These are phyloP conservation scores for Micromys minutus DNA, from an alignment of 2,113 vertebrate species.

Conservation along the genomic window DNA sequence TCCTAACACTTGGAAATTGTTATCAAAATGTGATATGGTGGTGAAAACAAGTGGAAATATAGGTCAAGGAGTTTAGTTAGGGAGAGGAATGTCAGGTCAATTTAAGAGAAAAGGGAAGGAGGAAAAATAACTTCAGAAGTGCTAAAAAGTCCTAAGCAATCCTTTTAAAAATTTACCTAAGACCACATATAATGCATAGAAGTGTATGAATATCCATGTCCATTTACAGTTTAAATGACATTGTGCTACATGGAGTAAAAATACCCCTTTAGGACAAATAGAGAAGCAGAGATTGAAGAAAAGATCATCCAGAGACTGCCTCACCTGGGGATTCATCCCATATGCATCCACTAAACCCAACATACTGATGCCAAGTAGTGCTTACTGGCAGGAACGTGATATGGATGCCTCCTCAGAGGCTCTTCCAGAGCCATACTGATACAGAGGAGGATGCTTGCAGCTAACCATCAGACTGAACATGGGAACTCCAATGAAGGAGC, in stretches of 20 bases:
- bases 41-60: background rate
- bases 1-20: slow-evolving; percentile 18
- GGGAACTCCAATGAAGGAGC: no score
- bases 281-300: no score
- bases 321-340: no score
- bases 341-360: no score
- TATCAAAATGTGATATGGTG: background rate
- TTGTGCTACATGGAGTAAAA: background rate
- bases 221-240: background rate
- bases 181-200: background rate
- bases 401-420: no score
- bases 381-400: no score
- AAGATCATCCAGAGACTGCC: no score
- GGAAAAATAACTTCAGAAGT: background rate
- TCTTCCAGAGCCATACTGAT: no score
- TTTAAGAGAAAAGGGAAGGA: background rate
- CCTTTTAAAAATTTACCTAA: background rate
- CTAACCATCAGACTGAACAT: no score
- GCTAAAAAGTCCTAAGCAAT: background rate
- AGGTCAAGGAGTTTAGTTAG: background rate
- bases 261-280: no score
- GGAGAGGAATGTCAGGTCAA: background rate
- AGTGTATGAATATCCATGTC: background rate
- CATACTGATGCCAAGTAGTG: no score
- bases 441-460: no score